phyloP scores from a whole-genome alignment of 2,888 invertebrate species.

The Habrosyne pyritoides region DNA sequence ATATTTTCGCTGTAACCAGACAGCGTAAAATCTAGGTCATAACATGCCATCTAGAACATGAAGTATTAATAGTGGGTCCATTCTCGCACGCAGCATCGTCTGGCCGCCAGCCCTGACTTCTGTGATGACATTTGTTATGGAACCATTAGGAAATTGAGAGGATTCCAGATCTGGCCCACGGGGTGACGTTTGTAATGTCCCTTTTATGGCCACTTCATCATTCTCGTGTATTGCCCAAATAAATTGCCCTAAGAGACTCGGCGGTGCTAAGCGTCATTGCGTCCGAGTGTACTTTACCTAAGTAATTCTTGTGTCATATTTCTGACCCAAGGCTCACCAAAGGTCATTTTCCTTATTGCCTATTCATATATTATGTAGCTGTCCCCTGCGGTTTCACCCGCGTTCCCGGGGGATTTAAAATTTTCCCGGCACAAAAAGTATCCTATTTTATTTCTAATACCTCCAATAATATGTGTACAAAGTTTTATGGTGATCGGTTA shows the following conservation, averaged over 20 bases:
- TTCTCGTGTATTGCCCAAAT: conserved; percentile 42
- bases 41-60: conserved; percentile 38
- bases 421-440: no score
- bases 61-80: conserved; percentile 41
- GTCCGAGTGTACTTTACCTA: conserved; percentile 7
- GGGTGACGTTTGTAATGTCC: conserved; percentile 43
- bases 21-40: conserved; percentile 42
- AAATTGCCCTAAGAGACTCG: conserved; percentile 23
- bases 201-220: conserved; percentile 60
- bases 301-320: not conserved
- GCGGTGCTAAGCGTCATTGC: not conserved
- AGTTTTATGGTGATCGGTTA: no score
- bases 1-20: conserved; percentile 36
- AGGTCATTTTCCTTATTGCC: not conserved
- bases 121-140: conserved; percentile 46
- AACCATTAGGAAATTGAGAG: conserved; percentile 62
- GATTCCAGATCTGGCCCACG: conserved; percentile 49
- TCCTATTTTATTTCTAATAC: no score
- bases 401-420: no score
- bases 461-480: no score
- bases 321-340: not conserved
- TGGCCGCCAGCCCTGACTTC: conserved; percentile 19
- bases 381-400: no score
- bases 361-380: not conserved
- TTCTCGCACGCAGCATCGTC: conserved; percentile 34